A percentile compares a stretch with the other conserved stretches of the same genome.
Evolutionary conservation across 2,797 vertebrate genomes (phyloP).

Genomic region (Naso thynnoides): DNA sequence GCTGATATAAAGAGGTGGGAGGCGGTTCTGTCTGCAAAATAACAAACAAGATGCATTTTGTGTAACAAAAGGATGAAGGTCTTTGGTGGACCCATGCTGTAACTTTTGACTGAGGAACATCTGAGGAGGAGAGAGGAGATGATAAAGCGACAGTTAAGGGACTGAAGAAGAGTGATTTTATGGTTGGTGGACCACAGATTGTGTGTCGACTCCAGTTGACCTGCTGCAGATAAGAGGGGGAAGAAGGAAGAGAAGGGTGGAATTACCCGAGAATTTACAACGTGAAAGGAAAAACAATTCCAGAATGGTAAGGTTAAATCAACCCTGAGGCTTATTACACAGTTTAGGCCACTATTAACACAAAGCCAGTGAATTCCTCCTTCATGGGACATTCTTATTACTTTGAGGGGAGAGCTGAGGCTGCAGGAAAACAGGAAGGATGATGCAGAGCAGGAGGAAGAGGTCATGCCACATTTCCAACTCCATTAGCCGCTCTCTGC

Average conservation of each 20-base stretch:
- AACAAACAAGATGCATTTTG: constrained; percentile 35
- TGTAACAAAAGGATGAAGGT: constrained; percentile 21
- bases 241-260: background rate
- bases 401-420: constrained; percentile 15
- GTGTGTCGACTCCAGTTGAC: constrained; percentile 38
- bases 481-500: constrained; percentile 44
- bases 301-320: constrained; percentile 53
- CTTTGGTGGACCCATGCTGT: background rate
- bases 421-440: background rate
- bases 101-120: background rate
- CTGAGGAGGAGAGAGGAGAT: background rate
- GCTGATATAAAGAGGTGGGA: constrained; percentile 43
- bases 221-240: constrained; percentile 29
- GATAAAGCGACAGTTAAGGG: background rate
- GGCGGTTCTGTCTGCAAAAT: constrained; percentile 31
- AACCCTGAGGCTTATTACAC: constrained; percentile 36
- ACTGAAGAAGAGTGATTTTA: constrained; percentile 13
- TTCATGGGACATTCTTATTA: constrained; percentile 40
- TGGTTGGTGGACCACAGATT: constrained; percentile 42
- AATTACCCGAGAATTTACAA: constrained; percentile 42
- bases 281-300: constrained; percentile 34
- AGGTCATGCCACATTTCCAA: background rate
- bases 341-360: constrained; percentile 55
- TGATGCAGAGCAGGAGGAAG: background rate
- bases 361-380: constrained; percentile 19